Conservation (phyloP, 1,140 invertebrate species). For the Drosophila micromelanica region DNA sequence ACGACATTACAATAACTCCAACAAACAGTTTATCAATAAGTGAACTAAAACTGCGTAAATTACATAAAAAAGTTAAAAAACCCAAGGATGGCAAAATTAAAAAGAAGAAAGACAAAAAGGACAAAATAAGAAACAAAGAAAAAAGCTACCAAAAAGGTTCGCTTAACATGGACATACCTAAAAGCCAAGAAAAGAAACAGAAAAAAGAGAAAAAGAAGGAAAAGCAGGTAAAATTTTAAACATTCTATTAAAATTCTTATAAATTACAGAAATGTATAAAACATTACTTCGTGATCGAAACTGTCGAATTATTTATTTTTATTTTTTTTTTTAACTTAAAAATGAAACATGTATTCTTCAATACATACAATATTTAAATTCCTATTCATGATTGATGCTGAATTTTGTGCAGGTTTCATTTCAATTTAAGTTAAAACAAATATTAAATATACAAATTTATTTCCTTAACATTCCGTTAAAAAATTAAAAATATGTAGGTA, state of each 20-base stretch:
- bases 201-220: slow-evolving; percentile 87
- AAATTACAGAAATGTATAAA: no score
- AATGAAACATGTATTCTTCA: no score
- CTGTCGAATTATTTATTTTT: no score
- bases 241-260: neutral
- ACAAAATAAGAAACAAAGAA: slow-evolving; percentile 87
- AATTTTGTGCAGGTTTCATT: no score
- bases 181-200: slow-evolving; percentile 86
- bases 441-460: no score
- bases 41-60: slow-evolving; percentile 86
- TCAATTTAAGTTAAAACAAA: no score
- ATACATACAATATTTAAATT: no score
- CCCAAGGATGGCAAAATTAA: slow-evolving; percentile 89
- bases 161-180: slow-evolving; percentile 81
- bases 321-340: no score
- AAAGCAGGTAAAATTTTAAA: slow-evolving; percentile 39
- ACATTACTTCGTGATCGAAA: no score
- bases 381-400: no score
- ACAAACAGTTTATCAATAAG: slow-evolving; percentile 17
- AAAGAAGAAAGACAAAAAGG: slow-evolving; percentile 92
- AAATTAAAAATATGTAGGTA: no score
- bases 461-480: no score
- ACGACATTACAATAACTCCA: slow-evolving; percentile 70
- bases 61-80: slow-evolving; percentile 90
- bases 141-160: slow-evolving; percentile 72